phyloP scores from a whole-genome alignment of 2,888 invertebrate species.

The Cenopis cana region DNA sequence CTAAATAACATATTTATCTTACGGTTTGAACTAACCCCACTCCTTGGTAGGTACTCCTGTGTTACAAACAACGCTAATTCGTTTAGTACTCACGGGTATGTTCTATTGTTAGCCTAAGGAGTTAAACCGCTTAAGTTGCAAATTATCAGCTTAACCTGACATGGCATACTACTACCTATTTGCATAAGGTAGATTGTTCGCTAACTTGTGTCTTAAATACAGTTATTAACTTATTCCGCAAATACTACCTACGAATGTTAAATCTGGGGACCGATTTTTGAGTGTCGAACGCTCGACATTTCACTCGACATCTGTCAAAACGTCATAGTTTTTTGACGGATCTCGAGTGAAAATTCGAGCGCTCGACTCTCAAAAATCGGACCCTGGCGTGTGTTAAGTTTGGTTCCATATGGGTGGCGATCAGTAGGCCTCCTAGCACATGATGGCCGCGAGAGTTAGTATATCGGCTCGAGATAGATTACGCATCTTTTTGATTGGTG shows the following conservation, averaged over 20 bases:
- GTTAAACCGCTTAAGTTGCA: constrained; percentile 31
- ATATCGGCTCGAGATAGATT: too few relatives aligned
- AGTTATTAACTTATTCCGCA: not conserved
- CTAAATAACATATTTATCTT: not conserved
- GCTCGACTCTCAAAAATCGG: too few relatives aligned
- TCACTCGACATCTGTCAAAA: too few relatives aligned
- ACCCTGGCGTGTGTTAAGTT: too few relatives aligned
- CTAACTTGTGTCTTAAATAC: not conserved
- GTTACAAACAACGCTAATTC: constrained; percentile 3
- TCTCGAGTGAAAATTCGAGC: too few relatives aligned
- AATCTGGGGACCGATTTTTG: too few relatives aligned
- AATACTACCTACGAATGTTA: not conserved
- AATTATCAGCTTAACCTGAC: constrained; percentile 33
- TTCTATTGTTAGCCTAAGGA: constrained; percentile 22
- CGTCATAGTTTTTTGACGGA: too few relatives aligned
- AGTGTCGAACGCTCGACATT: too few relatives aligned
- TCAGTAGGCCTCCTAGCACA: too few relatives aligned
- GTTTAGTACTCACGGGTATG: not conserved
- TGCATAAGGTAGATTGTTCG: not conserved
- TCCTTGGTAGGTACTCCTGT: not conserved
- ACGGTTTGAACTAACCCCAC: not conserved
- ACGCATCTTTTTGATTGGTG: too few relatives aligned
- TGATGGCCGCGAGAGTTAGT: too few relatives aligned
- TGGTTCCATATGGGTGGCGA: too few relatives aligned
- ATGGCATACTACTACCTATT: not conserved